phyloP scores from a whole-genome alignment of 2,113 vertebrate genomes.

The Cyprinodon variegatus region DNA sequence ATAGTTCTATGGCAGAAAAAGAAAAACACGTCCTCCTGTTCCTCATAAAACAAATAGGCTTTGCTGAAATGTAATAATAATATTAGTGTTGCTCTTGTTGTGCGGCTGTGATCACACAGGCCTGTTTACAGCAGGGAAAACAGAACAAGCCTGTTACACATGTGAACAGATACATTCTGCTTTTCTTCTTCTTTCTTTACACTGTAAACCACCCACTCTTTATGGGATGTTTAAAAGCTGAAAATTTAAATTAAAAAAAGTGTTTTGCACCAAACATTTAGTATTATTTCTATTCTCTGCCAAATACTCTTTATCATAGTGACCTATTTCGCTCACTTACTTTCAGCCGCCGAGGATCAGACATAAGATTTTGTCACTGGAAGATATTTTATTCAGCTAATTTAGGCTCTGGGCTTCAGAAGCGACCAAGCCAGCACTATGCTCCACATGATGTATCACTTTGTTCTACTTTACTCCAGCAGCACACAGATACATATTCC shows the following conservation, averaged over 20 bases:
- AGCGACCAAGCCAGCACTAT: slow-evolving; percentile 56
- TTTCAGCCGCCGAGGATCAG: slow-evolving; percentile 45
- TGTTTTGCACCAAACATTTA: slow-evolving; percentile 5
- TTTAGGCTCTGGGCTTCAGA: slow-evolving; percentile 60
- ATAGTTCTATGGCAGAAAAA: slow-evolving; percentile 30
- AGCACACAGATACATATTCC: slow-evolving; percentile 53
- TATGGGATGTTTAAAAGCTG: slow-evolving; percentile 37
- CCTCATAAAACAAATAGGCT: slow-evolving; percentile 9
- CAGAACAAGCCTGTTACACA: slow-evolving; percentile 43
- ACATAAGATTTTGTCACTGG: slow-evolving; percentile 53
- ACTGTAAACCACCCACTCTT: slow-evolving; percentile 37
- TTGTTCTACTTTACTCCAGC: slow-evolving; percentile 65
- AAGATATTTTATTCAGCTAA: slow-evolving; percentile 67
- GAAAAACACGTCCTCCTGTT: slow-evolving; percentile 25
- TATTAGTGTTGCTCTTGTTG: slow-evolving; percentile 55
- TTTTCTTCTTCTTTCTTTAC: slow-evolving; percentile 14
- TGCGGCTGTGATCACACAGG: slow-evolving; percentile 50
- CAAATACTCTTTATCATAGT: slow-evolving; percentile 39
- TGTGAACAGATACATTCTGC: slow-evolving; percentile 42
- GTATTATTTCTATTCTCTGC: slow-evolving; percentile 16
- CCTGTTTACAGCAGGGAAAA: slow-evolving; percentile 53
- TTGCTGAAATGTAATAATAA: slow-evolving; percentile 40
- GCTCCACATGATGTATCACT: slow-evolving; percentile 61
- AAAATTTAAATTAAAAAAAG: slow-evolving; percentile 29
- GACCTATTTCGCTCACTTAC: slow-evolving; percentile 55